Base-by-base conservation (phyloP, 92 coral and sea anemone species). In the Ricordea florida region DNA sequence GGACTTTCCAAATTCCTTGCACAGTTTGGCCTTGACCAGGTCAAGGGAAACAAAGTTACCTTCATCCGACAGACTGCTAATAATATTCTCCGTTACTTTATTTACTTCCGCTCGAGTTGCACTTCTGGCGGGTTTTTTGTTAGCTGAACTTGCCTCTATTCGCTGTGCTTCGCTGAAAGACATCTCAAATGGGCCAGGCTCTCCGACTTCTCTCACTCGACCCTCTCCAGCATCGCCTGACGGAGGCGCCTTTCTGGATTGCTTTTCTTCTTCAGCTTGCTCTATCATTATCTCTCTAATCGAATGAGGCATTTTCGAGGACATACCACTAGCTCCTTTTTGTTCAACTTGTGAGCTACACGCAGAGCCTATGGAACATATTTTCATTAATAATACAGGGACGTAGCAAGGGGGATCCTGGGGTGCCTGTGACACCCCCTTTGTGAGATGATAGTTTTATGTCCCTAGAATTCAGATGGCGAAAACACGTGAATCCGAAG, bases 31-130 rank as follows among this genome's bases (percentile, higher is more conserved):
- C 22, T 78, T 87, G 5, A 93, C 93, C 15, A 45, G 26, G 37
- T 90, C 93, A 66, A 86, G 65, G 6, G 82, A 57, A 50, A 93
- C 98, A 90, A 66, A 84, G 18, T 73, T 23, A 60, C 83, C 89
- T 3, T 59, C 62, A 14, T 72, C 79, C 26, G 98, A 64, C 37
- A 93, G 34, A 26, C 79, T 70, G n/a, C 49, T 38, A 4, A 86
- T 83, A 4, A 84, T 85, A 49, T 74, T 62, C 17, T 78, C 63
- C 32, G 85, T 80, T 63, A 82, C 76, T 32, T 59, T 76, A 53
- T 90, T 89, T 27, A 93, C 56, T 50, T 85, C 80, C 3, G 15
- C 27, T n/a, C 49, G 17, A 33, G 85, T 43, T 53, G 14, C 8
- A 31, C 20, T 62, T 18, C 56, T 58, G 27, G 24, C 11, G 15